Percentiles rank a stretch among this genome's conserved stretches.
Conservation (phyloP, 2,888 invertebrate genomes). For the Ochropleura leucogaster region DNA sequence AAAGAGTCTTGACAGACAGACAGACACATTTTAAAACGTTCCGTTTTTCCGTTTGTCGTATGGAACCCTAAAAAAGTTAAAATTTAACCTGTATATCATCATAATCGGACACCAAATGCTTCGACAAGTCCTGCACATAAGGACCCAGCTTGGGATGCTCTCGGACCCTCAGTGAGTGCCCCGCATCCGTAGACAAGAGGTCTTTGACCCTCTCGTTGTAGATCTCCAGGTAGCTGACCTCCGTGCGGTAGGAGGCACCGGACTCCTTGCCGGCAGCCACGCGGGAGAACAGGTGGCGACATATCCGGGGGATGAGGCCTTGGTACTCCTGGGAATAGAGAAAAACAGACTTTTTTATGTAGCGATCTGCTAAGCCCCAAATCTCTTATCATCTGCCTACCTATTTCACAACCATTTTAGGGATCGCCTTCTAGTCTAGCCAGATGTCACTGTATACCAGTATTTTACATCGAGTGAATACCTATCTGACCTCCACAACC, state of each 20-base stretch:
- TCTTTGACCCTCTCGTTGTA: slow-evolving; percentile 96
- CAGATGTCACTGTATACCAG: too few species aligned
- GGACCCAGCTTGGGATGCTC: slow-evolving; percentile 95
- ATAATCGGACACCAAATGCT: slow-evolving; percentile 96
- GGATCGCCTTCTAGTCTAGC: too few species aligned
- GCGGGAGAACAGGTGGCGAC: slow-evolving; percentile 95
- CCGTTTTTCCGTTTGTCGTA: too few species aligned
- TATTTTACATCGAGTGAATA: too few species aligned
- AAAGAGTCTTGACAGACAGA: too few species aligned
- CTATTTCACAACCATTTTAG: too few species aligned
- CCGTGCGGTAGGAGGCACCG: slow-evolving; percentile 95
- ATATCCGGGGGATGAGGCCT: slow-evolving; percentile 96
- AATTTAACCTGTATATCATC: slow-evolving; percentile 94
- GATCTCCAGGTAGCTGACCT: slow-evolving; percentile 96
- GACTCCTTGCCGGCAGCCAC: slow-evolving; percentile 95
- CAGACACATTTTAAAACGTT: too few species aligned
- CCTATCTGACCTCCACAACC: too few species aligned
- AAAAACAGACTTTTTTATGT: too few species aligned
- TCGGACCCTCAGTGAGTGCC: slow-evolving; percentile 93
- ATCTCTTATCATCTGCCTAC: too few species aligned
- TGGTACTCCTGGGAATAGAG: slow-evolving; percentile 91
- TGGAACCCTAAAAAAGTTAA: background rate
- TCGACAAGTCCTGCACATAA: slow-evolving; percentile 96
- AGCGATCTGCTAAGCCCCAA: too few species aligned
- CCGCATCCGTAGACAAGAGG: slow-evolving; percentile 91